A percentile compares a stretch with the other conserved stretches of the same genome.
Evolutionary conservation across 2,113 vertebrate genomes (phyloP).

Genomic region (Malurus elegans): DNA sequence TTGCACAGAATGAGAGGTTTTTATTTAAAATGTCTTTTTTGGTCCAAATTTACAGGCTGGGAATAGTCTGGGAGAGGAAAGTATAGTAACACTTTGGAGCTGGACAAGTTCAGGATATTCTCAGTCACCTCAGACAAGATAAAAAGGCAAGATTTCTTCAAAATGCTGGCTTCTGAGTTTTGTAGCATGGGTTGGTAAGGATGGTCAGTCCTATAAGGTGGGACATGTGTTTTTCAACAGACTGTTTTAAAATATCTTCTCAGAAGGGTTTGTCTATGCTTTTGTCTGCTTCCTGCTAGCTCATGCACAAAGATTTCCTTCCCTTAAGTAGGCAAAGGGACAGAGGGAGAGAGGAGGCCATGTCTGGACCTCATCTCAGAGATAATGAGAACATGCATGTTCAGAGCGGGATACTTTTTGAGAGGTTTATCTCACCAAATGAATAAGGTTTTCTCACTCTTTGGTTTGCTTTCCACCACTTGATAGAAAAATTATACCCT

Average conservation of each 20-base stretch:
- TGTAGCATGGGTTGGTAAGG: rapidly evolving
- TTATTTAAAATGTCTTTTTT: not conserved
- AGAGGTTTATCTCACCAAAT: not conserved
- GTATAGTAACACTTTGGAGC: not conserved
- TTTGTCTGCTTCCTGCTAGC: not conserved
- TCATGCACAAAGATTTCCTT: not conserved
- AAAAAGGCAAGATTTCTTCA: not conserved
- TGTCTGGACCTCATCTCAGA: not conserved
- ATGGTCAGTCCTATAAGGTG: rapidly evolving
- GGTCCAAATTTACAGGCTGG: not conserved
- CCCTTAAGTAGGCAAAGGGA: not conserved
- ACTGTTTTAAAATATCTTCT: not conserved
- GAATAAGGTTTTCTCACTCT: not conserved
- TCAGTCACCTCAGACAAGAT: not conserved
- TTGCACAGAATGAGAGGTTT: not conserved
- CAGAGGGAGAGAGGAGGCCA: not conserved
- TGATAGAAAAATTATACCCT: not conserved
- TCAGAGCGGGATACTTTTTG: not conserved
- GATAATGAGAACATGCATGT: not conserved
- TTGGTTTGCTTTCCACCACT: not conserved
- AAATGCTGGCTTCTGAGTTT: not conserved
- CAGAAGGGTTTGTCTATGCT: not conserved
- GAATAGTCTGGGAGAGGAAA: not conserved
- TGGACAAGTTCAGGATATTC: not conserved
- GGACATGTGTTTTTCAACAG: not conserved